Evolutionary conservation across 2,113 vertebrate species (phyloP).

Genomic region (Tapirus terrestris): DNA sequence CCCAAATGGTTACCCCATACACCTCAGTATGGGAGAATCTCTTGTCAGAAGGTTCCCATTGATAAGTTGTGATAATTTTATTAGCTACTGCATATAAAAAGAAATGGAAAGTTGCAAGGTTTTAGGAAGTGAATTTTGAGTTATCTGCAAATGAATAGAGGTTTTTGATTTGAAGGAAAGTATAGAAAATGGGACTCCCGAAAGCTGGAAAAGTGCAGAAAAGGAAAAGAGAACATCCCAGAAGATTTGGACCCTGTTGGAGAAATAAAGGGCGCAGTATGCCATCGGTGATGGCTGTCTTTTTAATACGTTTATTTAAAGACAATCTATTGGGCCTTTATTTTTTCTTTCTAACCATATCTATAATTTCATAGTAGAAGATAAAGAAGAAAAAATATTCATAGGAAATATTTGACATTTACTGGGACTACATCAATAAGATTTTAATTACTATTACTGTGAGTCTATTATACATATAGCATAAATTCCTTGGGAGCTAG

Average conservation of each 20-base stretch:
- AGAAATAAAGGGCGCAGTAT: neutral
- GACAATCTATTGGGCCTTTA: neutral
- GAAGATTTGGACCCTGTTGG: neutral
- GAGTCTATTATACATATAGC: neutral
- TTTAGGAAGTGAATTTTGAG: neutral
- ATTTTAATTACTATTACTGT: neutral
- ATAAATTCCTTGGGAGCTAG: neutral
- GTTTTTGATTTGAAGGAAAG: neutral
- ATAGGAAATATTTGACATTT: neutral
- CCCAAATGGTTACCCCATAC: too few relatives aligned
- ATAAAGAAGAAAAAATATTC: neutral
- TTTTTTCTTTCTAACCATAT: neutral
- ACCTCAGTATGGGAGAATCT: too few relatives aligned
- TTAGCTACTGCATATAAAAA: neutral
- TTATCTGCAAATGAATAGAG: neutral
- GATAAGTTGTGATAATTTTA: neutral
- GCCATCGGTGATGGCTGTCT: neutral
- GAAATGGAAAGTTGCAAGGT: neutral
- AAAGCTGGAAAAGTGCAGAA: neutral
- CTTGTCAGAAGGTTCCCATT: neutral
- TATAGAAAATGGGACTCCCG: neutral
- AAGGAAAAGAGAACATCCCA: neutral
- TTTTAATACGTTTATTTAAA: neutral
- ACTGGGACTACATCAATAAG: neutral
- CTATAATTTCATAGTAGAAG: neutral